A percentile compares a stretch with the other conserved stretches of the same genome.
Conservation (phyloP, 2,113 vertebrate genomes). For the Acanthochromis polyacanthus region DNA sequence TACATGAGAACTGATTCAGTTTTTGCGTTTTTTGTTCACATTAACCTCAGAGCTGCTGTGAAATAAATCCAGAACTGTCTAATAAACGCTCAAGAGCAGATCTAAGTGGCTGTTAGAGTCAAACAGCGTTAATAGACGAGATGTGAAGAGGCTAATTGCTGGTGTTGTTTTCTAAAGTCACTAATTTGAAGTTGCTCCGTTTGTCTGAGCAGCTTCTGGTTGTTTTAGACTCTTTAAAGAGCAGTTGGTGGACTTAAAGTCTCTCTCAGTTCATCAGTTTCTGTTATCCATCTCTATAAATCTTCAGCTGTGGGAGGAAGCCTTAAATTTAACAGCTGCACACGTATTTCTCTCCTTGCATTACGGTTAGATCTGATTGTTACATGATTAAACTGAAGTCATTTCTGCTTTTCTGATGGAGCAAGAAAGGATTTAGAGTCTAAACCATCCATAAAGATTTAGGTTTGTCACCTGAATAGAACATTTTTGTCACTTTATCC, state of each 20-base stretch:
- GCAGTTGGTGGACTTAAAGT: neutral
- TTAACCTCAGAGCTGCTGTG: conserved; percentile 48
- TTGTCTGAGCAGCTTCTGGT: no score
- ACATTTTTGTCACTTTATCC: no score
- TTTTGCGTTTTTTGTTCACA: conserved; percentile 15
- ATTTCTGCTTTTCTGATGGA: no score
- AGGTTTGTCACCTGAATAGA: no score
- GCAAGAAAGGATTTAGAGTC: no score
- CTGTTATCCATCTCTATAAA: no score
- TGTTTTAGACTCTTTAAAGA: neutral
- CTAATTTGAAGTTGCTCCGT: conserved; percentile 24
- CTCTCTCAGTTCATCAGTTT: neutral
- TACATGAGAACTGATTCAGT: conserved; percentile 1
- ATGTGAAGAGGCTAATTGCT: conserved; percentile 35
- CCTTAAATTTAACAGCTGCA: no score
- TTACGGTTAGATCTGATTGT: no score
- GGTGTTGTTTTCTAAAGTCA: conserved; percentile 18
- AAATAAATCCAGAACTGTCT: conserved; percentile 51
- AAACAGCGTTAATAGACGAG: conserved; percentile 31
- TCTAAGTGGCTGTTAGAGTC: conserved; percentile 44
- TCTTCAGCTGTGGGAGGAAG: no score
- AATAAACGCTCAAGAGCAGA: conserved; percentile 47
- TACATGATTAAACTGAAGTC: no score
- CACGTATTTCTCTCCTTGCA: no score
- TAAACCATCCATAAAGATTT: no score